Evolutionary conservation across 2,797 vertebrate genomes (phyloP).

Genomic region (Limnodromus scolopaceus): DNA sequence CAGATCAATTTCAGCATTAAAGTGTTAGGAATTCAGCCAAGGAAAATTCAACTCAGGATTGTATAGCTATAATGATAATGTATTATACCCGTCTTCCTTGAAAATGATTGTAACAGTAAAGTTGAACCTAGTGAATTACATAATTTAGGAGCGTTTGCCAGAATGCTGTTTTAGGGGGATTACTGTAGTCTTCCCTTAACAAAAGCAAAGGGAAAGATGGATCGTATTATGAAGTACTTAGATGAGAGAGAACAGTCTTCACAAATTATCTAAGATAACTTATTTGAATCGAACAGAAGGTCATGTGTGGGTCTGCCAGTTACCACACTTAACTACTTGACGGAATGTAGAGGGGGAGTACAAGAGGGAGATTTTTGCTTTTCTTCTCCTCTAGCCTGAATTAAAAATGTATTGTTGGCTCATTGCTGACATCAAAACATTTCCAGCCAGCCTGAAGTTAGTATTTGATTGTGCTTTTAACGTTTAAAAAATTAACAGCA

Average conservation of each 20-base stretch:
- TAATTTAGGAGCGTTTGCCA: conserved; percentile 73
- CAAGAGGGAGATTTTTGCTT: conserved; percentile 50
- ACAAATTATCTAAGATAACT: conserved; percentile 65
- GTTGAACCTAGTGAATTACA: conserved; percentile 73
- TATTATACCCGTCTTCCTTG: conserved; percentile 70
- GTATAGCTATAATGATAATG: conserved; percentile 73
- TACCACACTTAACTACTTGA: conserved; percentile 66
- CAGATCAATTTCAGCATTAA: conserved; percentile 79
- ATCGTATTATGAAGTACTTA: conserved; percentile 58
- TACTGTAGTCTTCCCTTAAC: conserved; percentile 65
- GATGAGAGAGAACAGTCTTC: conserved; percentile 43
- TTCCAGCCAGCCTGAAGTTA: conserved; percentile 41
- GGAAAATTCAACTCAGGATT: conserved; percentile 69
- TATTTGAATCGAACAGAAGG: conserved; percentile 70
- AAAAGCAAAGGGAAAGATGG: conserved; percentile 62
- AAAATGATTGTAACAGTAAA: conserved; percentile 68
- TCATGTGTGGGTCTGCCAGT: conserved; percentile 58
- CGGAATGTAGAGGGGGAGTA: conserved; percentile 31
- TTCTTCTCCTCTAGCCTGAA: conserved; percentile 52
- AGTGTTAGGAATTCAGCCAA: conserved; percentile 77
- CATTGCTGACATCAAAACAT: conserved; percentile 58
- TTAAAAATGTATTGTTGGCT: conserved; percentile 67
- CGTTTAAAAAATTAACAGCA: conserved; percentile 47
- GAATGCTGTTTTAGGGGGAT: conserved; percentile 55
- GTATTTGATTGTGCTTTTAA: conserved; percentile 59